Conservation (phyloP, 2,797 vertebrate species). For the Falco novaeseelandiae region DNA sequence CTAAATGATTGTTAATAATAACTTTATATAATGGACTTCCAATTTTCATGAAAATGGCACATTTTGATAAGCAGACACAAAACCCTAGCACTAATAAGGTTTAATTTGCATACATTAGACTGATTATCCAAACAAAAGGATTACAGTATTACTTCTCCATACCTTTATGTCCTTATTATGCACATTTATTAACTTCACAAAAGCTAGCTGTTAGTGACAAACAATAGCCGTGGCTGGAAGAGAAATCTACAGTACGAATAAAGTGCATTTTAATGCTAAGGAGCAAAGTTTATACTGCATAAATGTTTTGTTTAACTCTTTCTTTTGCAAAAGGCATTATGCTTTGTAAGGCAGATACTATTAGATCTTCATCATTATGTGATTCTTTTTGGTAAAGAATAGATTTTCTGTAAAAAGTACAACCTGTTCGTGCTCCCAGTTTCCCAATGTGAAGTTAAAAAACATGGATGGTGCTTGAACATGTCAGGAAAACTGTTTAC, state of each 20-base stretch:
- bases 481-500: slow-evolving; percentile 66
- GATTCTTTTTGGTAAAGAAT: not conserved
- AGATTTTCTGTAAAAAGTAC: slow-evolving; percentile 32
- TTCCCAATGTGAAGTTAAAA: slow-evolving; percentile 56
- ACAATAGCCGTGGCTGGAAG: slow-evolving; percentile 83
- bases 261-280: slow-evolving; percentile 81
- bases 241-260: slow-evolving; percentile 80
- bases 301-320: slow-evolving; percentile 80
- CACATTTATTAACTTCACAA: slow-evolving; percentile 94
- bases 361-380: slow-evolving; percentile 10
- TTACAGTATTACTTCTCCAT: slow-evolving; percentile 94
- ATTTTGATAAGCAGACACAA: slow-evolving; percentile 99
- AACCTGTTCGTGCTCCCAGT: slow-evolving; percentile 2
- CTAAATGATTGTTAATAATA: slow-evolving; percentile 99
- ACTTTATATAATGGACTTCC: slow-evolving; percentile 99
- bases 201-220: slow-evolving; percentile 88
- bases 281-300: slow-evolving; percentile 79
- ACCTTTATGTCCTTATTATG: slow-evolving; percentile 94
- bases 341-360: not conserved
- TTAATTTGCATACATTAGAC: slow-evolving; percentile 99
- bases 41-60: slow-evolving; percentile 98
- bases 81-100: slow-evolving; percentile 90
- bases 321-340: slow-evolving; percentile 60
- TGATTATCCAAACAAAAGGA: slow-evolving; percentile 99
- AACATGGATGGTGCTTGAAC: slow-evolving; percentile 42